phyloP scores from a whole-genome alignment of 2,888 invertebrate genomes.

The Strigamia maritima region DNA sequence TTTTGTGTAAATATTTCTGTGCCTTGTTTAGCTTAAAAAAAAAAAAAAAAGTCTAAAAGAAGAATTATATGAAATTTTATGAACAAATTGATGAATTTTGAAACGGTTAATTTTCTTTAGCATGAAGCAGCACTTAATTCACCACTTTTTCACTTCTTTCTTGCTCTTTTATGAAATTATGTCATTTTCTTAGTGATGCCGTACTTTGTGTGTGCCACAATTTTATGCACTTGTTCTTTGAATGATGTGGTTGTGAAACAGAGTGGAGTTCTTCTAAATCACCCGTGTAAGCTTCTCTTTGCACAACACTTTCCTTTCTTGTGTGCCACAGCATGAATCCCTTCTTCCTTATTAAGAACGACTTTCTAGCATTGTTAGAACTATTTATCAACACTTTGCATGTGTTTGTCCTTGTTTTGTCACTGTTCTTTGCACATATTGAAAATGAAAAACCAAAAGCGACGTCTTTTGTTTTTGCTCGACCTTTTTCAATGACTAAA shows the following conservation, averaged over 20 bases:
- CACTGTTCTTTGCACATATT: not conserved
- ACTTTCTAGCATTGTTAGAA: not conserved
- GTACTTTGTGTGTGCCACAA: conserved; percentile 4
- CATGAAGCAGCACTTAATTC: no score
- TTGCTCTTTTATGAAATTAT: not conserved
- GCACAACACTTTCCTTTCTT: conserved; percentile 39
- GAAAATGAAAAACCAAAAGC: not conserved
- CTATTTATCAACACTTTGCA: not conserved
- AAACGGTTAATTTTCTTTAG: not conserved
- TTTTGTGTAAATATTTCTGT: not conserved
- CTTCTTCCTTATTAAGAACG: not conserved
- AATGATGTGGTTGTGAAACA: not conserved
- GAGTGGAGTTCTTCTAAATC: conserved; percentile 38
- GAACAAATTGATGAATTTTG: no score
- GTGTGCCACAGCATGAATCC: conserved; percentile 37
- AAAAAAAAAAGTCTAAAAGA: not conserved
- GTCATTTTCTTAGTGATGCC: not conserved
- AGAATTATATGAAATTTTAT: no score
- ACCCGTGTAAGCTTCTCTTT: conserved; percentile 37
- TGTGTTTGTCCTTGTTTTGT: not conserved
- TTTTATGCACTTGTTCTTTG: not conserved
- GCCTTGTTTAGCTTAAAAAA: not conserved
- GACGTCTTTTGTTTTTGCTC: no score
- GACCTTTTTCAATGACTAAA: no score
- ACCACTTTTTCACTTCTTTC: no score